Base-by-base conservation (phyloP, 2,113 vertebrate genomes). In the Sylvicapra grimmia region DNA sequence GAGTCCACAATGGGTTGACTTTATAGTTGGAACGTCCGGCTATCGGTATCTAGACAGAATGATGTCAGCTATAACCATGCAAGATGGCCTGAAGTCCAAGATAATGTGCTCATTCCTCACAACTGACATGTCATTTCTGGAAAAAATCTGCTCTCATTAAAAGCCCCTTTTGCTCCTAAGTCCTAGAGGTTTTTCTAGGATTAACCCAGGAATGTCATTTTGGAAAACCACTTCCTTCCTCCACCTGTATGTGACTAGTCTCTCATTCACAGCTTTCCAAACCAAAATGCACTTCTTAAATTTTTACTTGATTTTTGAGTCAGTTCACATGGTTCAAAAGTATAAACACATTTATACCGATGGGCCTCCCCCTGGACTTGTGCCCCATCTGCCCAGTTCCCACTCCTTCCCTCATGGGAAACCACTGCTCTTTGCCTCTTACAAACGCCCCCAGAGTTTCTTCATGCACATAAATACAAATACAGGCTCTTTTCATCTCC, bases 161-260 rank as follows among this genome's bases (percentile, higher is more conserved):
- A 89, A 93, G 91, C 15, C 53, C 54, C 15, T 13, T 47, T n/a
- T 80, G n/a, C 75, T n/a, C n/a, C n/a, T 91, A 85, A 91, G 90
- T 33, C 93, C 84, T n/a, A 33, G 27, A 72, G 65, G 40, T 29
- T 96, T 96, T 86, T 47, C 47, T 40, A 54, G 92, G 96, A 97
- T 97, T 97, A 91, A 82, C 8, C 82, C 85, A 97, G 96, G 92
- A 98, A 98, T 92, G 90, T 68, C 56, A 93, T 51, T 40, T 86
- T 61, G n/a, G 59, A 96, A 96, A 95, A 83, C 33, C 31, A 79
- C 89, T 96, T 96, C 86, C 79, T 96, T 87, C 47, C 72, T 79
- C 40, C 53, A 31, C 23, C 53, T 92, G 33, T 84, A 65, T 51
- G 59, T 27, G 27, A 77, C n/a, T 53, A 63, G 47, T 82, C 93